phyloP scores from a whole-genome alignment of 2,113 vertebrate species.

The Nothoprocta perdicaria region DNA sequence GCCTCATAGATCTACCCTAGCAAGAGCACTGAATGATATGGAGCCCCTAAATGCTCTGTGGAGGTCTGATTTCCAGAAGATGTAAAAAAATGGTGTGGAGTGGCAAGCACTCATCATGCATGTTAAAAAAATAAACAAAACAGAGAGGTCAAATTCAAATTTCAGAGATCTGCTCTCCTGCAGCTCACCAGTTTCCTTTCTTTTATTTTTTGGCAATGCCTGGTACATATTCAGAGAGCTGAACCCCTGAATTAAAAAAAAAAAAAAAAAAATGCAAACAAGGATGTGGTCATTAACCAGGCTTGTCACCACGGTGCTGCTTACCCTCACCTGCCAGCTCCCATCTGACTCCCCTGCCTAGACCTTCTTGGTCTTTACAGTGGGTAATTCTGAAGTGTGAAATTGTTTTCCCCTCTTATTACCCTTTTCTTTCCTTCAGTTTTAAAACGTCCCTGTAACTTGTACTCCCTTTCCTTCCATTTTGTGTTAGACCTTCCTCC shows the following conservation, averaged over 20 bases:
- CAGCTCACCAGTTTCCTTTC: neutral
- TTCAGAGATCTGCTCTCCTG: neutral
- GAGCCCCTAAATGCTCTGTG: neutral
- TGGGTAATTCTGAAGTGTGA: neutral
- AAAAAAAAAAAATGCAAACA: neutral
- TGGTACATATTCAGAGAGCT: neutral
- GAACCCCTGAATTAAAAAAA: neutral
- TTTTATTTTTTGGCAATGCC: neutral
- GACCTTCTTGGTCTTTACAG: neutral
- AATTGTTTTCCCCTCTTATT: neutral
- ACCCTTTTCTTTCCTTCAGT: neutral
- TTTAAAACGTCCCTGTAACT: neutral
- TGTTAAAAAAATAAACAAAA: too few relatives aligned
- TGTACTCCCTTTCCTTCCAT: neutral
- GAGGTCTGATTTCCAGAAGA: neutral
- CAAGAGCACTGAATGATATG: accelerated
- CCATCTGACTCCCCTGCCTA: neutral
- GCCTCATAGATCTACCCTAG: neutral
- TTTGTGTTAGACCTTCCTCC: neutral
- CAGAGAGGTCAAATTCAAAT: neutral
- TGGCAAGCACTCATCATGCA: neutral
- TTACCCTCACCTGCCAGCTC: neutral
- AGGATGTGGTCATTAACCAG: neutral
- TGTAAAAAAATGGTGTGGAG: neutral
- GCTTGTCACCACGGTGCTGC: neutral